Conservation (phyloP, 2,888 invertebrate genomes). For the Drosophila emarginata region DNA sequence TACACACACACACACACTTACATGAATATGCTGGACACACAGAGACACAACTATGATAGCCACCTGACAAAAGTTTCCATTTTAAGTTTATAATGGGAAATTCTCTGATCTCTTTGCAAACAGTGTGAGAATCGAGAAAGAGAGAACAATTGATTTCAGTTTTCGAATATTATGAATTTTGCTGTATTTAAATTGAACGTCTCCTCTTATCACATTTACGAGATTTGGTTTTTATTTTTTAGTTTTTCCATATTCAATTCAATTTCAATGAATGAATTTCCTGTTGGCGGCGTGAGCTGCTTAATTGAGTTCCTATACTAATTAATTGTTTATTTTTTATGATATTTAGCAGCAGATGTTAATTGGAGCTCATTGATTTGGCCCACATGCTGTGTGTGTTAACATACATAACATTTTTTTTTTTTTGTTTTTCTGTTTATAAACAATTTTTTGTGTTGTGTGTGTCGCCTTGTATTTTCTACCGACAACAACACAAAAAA, state of each 20-base stretch:
- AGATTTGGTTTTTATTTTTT: not conserved
- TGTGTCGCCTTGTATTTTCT: too few relatives aligned
- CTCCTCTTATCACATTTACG: not conserved
- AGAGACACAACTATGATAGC: conserved; percentile 30
- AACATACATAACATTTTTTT: too few relatives aligned
- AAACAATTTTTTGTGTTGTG: not conserved
- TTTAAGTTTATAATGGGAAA: conserved; percentile 11
- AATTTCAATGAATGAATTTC: conserved; percentile 10
- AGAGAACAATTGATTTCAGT: conserved; percentile 29
- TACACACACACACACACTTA: too few relatives aligned
- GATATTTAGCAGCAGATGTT: conserved; percentile 37
- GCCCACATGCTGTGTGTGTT: conserved; percentile 2
- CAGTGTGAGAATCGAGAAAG: conserved; percentile 15
- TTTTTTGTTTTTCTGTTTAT: not conserved
- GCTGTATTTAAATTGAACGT: not conserved
- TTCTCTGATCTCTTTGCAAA: not conserved
- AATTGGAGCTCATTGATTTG: conserved; percentile 26
- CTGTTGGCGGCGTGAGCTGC: not conserved
- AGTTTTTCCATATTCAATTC: conserved; percentile 1
- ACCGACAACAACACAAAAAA: not conserved
- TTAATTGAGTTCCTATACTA: conserved; percentile 6
- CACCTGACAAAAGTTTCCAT: conserved; percentile 56
- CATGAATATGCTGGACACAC: too few relatives aligned
- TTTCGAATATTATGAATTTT: not conserved
- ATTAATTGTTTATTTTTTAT: conserved; percentile 4